Percentiles rank a stretch among this genome's conserved stretches.
Evolutionary conservation across 2,888 invertebrate species (phyloP).

Genomic region (Caenorhabditis sulstoni): DNA sequence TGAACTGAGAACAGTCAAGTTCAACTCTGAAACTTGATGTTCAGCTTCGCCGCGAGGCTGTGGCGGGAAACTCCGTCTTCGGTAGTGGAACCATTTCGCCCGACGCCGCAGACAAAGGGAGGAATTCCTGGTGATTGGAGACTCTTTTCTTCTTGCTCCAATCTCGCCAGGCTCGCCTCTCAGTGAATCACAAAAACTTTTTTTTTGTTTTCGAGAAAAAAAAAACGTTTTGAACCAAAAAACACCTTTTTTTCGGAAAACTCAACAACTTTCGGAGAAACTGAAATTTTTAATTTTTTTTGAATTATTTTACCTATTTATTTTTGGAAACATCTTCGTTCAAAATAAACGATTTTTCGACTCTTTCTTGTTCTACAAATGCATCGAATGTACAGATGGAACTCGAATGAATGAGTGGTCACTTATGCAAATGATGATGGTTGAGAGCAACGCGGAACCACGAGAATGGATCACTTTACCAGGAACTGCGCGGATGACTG

Average conservation of each 20-base stretch:
- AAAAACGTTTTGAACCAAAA: not conserved
- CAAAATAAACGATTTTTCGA: not conserved
- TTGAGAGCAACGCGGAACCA: no score
- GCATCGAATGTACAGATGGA: no score
- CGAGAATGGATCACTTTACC: no score
- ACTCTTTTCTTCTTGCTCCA: constrained; percentile 11
- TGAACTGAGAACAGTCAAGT: constrained; percentile 21
- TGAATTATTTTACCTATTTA: not conserved
- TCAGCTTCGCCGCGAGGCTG: constrained; percentile 55
- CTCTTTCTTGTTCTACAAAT: not conserved
- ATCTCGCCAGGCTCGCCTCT: constrained; percentile 49
- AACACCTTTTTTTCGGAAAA: no score
- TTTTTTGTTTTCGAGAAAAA: constrained; percentile 13
- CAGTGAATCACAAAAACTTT: constrained; percentile 19
- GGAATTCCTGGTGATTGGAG: constrained; percentile 43
- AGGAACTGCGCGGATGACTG: no score
- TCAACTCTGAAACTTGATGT: constrained; percentile 25
- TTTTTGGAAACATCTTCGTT: not conserved
- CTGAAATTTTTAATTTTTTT: no score
- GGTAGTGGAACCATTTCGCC: constrained; percentile 51
- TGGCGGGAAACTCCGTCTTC: constrained; percentile 53
- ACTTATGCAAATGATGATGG: no score
- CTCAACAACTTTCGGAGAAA: no score
- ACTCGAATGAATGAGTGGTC: no score
- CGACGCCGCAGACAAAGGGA: constrained; percentile 47